A percentile compares a stretch with the other conserved stretches of the same genome.
These are phyloP conservation scores for Stichodactyla mertensii DNA, from an alignment of 64 coral and sea anemone genomes.

Conservation along the genomic window DNA sequence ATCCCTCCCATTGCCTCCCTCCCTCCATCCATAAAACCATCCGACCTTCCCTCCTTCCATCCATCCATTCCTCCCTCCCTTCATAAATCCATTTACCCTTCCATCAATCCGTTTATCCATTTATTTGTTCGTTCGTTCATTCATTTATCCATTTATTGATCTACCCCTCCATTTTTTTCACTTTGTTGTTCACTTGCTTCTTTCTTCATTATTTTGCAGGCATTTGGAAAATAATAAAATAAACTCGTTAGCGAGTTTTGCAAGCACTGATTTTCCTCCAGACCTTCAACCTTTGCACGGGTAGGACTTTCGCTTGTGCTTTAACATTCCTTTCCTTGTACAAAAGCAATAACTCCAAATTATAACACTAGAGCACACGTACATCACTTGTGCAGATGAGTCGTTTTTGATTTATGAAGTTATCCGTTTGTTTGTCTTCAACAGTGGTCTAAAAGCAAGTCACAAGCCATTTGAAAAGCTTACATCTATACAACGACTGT, in stretches of 20 bases:
- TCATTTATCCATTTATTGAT: background rate
- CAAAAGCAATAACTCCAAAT: too few relatives aligned
- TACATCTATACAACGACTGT: slow-evolving; percentile 52
- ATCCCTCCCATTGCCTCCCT: background rate
- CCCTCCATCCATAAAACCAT: too few relatives aligned
- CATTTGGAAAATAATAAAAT: slow-evolving; percentile 69
- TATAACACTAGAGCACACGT: too few relatives aligned
- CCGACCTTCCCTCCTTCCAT: background rate
- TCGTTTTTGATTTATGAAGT: too few relatives aligned
- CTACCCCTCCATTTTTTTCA: background rate
- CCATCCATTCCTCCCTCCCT: background rate
- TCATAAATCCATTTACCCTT: background rate
- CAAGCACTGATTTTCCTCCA: slow-evolving; percentile 68
- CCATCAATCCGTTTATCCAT: background rate
- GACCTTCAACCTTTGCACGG: slow-evolving; percentile 59
- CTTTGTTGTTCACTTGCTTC: background rate
- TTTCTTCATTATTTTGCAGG: slow-evolving; percentile 5
- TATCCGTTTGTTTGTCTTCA: background rate
- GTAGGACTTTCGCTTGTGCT: slow-evolving; percentile 20
- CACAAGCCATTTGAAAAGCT: slow-evolving; percentile 77
- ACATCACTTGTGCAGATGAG: too few relatives aligned
- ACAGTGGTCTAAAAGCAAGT: slow-evolving; percentile 62
- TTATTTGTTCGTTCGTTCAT: background rate
- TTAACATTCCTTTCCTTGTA: too few relatives aligned
- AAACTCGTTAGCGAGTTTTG: slow-evolving; percentile 57